phyloP scores from a whole-genome alignment of 2,797 vertebrate species.

The Tragelaphus eurycerus region DNA sequence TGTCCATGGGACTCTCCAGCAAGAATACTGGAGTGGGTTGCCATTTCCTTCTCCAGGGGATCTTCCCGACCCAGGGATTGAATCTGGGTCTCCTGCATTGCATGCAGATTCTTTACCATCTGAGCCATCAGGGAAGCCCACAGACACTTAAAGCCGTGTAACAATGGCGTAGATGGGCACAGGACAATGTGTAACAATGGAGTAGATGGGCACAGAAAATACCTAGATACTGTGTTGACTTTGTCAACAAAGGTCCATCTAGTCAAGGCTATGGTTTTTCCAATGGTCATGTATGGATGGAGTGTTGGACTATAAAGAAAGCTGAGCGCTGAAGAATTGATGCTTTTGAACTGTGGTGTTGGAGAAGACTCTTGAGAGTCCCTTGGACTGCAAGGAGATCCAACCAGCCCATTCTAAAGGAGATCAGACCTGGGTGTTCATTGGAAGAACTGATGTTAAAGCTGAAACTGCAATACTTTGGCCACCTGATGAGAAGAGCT shows the following conservation, averaged over 20 bases:
- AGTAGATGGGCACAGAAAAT: not conserved
- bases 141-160: not conserved
- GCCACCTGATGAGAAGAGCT: not conserved
- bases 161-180: not conserved
- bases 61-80: not conserved
- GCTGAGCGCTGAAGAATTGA: not conserved
- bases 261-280: not conserved
- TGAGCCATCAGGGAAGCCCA: not conserved
- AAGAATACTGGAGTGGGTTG: not conserved
- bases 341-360: not conserved
- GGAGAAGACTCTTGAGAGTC: not conserved
- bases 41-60: not conserved
- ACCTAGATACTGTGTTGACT: not conserved
- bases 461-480: not conserved
- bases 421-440: not conserved
- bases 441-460: not conserved
- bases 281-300: not conserved
- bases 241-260: not conserved
- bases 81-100: not conserved
- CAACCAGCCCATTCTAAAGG: not conserved
- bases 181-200: not conserved
- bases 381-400: not conserved
- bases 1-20: not conserved
- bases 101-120: not conserved
- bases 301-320: not conserved